Conservation (phyloP, 2,888 invertebrate species). For the Agrotis segetum region DNA sequence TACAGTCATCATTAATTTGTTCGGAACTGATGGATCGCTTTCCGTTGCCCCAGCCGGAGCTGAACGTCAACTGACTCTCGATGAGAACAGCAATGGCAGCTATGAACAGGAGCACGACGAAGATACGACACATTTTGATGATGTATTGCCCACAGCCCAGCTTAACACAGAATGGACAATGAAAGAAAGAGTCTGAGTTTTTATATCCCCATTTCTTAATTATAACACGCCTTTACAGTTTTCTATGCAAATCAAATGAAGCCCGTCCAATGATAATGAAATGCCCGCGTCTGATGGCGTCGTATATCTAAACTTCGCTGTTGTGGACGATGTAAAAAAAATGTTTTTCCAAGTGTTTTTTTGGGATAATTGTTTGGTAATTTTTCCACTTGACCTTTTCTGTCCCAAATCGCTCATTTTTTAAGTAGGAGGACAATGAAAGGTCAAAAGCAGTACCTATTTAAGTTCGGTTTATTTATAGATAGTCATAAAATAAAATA, state of each 20-base stretch:
- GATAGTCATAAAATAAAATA: not conserved
- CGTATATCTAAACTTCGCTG: slow-evolving; percentile 37
- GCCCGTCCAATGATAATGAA: slow-evolving; percentile 68
- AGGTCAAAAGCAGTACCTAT: slow-evolving; percentile 15
- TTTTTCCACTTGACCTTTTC: slow-evolving; percentile 30
- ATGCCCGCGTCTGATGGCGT: slow-evolving; percentile 46
- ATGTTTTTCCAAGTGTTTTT: slow-evolving; percentile 27
- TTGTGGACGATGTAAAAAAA: slow-evolving; percentile 25
- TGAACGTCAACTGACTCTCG: slow-evolving; percentile 90
- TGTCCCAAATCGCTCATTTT: slow-evolving; percentile 2
- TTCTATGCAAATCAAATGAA: slow-evolving; percentile 80
- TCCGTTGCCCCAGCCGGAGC: slow-evolving; percentile 89
- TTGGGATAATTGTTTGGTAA: slow-evolving; percentile 8
- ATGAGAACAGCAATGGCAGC: slow-evolving; percentile 67
- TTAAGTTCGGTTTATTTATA: not conserved
- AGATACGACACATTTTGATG: slow-evolving; percentile 71
- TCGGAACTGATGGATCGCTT: slow-evolving; percentile 78
- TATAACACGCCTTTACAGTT: slow-evolving; percentile 63
- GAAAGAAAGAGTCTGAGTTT: slow-evolving; percentile 15
- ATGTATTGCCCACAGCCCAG: slow-evolving; percentile 18
- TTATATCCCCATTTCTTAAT: slow-evolving; percentile 59
- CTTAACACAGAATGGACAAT: slow-evolving; percentile 43
- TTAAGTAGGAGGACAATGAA: not conserved
- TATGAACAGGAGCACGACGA: slow-evolving; percentile 66
- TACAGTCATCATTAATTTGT: slow-evolving; percentile 80